These are phyloP conservation scores for Hipparchia sbordonii DNA, from an alignment of 2,888 invertebrate species.

Conservation along the genomic window DNA sequence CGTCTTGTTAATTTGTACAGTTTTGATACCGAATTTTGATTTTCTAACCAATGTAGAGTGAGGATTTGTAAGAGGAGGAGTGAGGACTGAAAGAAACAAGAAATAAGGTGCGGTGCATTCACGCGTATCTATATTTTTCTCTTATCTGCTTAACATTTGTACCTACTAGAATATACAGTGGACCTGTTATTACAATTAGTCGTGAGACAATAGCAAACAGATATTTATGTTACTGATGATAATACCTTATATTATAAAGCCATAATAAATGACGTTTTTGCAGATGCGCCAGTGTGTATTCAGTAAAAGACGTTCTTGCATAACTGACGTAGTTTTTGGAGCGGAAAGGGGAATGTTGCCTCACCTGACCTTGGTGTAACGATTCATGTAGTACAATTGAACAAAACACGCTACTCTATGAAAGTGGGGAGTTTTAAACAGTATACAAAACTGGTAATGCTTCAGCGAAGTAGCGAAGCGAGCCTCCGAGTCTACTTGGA, in stretches of 20 bases:
- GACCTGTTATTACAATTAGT: neutral
- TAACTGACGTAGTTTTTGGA: constrained; percentile 74
- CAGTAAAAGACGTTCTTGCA: constrained; percentile 53
- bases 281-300: constrained; percentile 27
- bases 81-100: neutral
- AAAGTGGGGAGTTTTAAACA: neutral
- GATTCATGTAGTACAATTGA: constrained; percentile 29
- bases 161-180: too few species aligned
- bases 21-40: neutral
- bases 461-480: neutral
- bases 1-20: neutral
- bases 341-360: constrained; percentile 78
- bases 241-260: neutral
- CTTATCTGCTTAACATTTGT: too few species aligned
- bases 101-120: too few species aligned
- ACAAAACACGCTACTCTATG: constrained; percentile 19
- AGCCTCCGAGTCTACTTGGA: too few species aligned
- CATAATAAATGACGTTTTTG: constrained; percentile 7
- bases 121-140: too few species aligned
- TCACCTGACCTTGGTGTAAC: constrained; percentile 68
- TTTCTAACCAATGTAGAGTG: neutral
- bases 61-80: neutral
- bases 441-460: neutral
- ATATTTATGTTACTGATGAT: neutral
- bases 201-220: neutral